A percentile compares a stretch with the other conserved stretches of the same genome.
phyloP scores from a whole-genome alignment of 2,888 invertebrate species.

The Ischnus inquisitorius region DNA sequence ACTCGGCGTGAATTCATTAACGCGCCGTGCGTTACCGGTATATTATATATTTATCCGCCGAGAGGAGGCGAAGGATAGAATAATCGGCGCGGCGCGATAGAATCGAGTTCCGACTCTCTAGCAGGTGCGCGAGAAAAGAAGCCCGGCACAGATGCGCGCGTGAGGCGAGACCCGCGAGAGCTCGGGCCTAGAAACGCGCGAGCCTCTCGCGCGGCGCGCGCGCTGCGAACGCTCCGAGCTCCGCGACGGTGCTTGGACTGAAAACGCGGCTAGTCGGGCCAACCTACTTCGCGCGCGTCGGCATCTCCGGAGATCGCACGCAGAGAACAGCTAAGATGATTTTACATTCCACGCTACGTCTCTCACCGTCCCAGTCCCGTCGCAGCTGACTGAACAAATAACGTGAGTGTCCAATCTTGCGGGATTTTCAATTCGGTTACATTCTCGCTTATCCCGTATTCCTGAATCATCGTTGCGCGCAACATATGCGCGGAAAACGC shows the following conservation, averaged over 20 bases:
- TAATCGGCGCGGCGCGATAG: conserved; percentile 26
- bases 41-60: not conserved
- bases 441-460: too few relatives aligned
- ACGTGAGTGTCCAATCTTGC: conserved; percentile 39
- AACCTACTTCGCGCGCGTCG: conserved; percentile 63
- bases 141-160: not conserved
- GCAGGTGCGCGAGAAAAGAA: not conserved
- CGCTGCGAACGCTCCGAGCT: conserved; percentile 42
- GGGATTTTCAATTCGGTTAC: too few relatives aligned
- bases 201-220: conserved; percentile 7
- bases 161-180: conserved; percentile 14
- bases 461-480: too few relatives aligned
- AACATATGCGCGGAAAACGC: not conserved
- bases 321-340: conserved; percentile 64
- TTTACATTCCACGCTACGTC: conserved; percentile 45
- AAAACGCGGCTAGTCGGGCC: conserved; percentile 46
- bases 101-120: conserved; percentile 6
- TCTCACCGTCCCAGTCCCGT: conserved; percentile 65
- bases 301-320: conserved; percentile 57
- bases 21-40: conserved; percentile 22
- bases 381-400: conserved; percentile 73
- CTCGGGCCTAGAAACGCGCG: conserved; percentile 48
- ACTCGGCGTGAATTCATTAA: conserved; percentile 64
- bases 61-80: not conserved
- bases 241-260: conserved; percentile 36